A percentile compares a stretch with the other conserved stretches of the same genome.
Conservation (phyloP, 2,888 invertebrate genomes). For the Patella ulyssiponensis region DNA sequence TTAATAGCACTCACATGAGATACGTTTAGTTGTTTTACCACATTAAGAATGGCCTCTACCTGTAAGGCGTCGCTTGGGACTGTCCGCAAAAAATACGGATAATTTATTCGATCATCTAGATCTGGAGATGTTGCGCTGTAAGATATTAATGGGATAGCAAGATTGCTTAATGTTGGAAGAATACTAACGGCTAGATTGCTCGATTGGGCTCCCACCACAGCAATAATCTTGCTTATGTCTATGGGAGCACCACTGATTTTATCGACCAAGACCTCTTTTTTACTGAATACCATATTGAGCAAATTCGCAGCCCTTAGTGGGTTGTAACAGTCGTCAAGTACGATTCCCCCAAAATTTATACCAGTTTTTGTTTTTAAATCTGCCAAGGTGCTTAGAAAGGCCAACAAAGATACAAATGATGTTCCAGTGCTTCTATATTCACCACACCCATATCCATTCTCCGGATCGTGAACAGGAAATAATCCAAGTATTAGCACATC, state of each 20-base stretch:
- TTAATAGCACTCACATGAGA: constrained; percentile 52
- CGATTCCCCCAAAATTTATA: constrained; percentile 31
- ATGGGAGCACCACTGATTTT: not conserved
- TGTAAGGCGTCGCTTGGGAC: constrained; percentile 35
- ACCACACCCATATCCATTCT: constrained; percentile 29
- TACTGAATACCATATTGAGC: constrained; percentile 11
- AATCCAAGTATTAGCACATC: constrained; percentile 49
- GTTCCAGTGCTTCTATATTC: constrained; percentile 25
- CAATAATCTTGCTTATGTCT: constrained; percentile 42
- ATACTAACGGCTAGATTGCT: constrained; percentile 31
- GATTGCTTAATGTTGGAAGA: constrained; percentile 1
- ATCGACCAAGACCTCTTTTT: constrained; percentile 16
- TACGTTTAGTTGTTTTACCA: constrained; percentile 36
- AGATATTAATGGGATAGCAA: constrained; percentile 33
- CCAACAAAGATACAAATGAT: constrained; percentile 21
- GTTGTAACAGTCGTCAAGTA: constrained; percentile 37
- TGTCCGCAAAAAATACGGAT: constrained; percentile 36
- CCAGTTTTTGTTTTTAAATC: not conserved
- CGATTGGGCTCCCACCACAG: constrained; percentile 75
- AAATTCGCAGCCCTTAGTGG: not conserved
- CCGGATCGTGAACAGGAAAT: constrained; percentile 46
- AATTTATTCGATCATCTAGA: constrained; percentile 30
- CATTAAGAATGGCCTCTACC: constrained; percentile 29
- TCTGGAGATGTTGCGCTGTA: constrained; percentile 28
- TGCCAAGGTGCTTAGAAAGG: constrained; percentile 14